Conservation (phyloP, 2,113 vertebrate genomes). For the Mustelus asterias region DNA sequence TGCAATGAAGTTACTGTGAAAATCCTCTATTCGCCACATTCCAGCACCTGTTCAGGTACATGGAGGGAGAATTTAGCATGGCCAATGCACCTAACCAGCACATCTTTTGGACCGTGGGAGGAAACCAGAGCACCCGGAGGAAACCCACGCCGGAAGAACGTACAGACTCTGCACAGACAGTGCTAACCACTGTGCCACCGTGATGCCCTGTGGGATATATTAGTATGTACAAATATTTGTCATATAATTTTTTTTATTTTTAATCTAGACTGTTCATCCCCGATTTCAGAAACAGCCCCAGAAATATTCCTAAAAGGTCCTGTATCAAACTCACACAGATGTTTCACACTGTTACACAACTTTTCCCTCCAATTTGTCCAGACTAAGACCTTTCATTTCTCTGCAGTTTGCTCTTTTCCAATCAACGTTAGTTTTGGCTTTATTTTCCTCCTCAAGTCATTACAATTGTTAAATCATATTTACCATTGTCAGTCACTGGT, state of each 20-base stretch:
- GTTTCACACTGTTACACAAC: background rate
- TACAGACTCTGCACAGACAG: no score
- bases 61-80: no score
- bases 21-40: no score
- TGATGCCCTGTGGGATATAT: no score
- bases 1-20: no score
- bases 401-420: background rate
- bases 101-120: no score
- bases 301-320: background rate
- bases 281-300: background rate
- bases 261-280: background rate
- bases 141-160: no score
- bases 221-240: background rate
- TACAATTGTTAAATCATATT: no score
- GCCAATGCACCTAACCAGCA: no score
- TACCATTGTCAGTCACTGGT: background rate
- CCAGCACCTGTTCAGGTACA: no score
- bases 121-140: no score
- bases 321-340: background rate
- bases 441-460: background rate
- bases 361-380: background rate
- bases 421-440: background rate
- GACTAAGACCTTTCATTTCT: background rate
- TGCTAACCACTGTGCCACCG: no score
- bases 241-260: background rate